A percentile compares a stretch with the other conserved stretches of the same genome.
Conservation (phyloP, 2,797 vertebrate species). For the Hybognathus amarus region DNA sequence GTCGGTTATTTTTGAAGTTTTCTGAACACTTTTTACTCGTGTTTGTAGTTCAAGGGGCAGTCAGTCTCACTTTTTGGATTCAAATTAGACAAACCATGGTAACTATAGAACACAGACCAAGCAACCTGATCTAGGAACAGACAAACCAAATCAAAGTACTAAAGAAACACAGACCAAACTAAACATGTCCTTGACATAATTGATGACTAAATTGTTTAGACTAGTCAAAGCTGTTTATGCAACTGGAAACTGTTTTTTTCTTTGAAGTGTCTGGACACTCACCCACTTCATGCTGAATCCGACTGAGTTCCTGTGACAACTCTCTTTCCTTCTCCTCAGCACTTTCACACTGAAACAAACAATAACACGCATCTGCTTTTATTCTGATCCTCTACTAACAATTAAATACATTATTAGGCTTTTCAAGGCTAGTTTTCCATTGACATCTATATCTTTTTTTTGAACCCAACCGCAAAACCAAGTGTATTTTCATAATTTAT, state of each 20-base stretch:
- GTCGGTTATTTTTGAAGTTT: no score
- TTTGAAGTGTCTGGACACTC: slow-evolving; percentile 64
- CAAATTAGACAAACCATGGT: background rate
- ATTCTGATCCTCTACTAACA: slow-evolving; percentile 8
- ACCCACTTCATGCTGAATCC: slow-evolving; percentile 93
- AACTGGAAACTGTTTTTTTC: background rate
- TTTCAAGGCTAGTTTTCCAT: background rate
- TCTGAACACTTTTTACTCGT: no score
- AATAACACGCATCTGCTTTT: slow-evolving; percentile 67
- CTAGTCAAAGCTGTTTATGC: background rate
- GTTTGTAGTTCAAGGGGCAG: background rate
- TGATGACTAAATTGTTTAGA: background rate
- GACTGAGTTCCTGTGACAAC: slow-evolving; percentile 85
- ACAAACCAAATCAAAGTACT: background rate
- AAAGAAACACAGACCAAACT: background rate
- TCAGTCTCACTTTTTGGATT: background rate
- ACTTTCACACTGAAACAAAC: slow-evolving; percentile 84
- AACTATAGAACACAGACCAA: background rate
- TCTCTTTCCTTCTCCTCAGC: slow-evolving; percentile 85
- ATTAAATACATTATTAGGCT: background rate
- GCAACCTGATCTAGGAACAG: background rate
- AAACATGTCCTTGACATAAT: background rate
- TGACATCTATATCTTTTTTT: background rate
- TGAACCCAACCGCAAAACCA: background rate
- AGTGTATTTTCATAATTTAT: background rate